Evolutionary conservation across 2,888 invertebrate genomes (phyloP).

Genomic region (Plagiodera versicolora): DNA sequence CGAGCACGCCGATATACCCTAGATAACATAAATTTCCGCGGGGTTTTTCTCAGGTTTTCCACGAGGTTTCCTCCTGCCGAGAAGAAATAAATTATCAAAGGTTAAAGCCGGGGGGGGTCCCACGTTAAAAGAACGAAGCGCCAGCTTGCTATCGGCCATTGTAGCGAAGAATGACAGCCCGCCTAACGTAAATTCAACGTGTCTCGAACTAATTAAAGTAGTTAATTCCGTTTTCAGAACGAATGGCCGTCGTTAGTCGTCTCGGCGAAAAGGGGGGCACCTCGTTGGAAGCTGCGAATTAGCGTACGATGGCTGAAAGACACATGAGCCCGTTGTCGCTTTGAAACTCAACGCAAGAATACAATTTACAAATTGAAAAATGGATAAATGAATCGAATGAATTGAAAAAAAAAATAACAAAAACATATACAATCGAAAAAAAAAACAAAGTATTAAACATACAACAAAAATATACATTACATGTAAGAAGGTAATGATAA

Average conservation of each 20-base stretch:
- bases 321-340: no score
- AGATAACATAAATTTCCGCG: not conserved
- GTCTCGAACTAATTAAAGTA: slow-evolving; percentile 57
- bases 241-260: slow-evolving; percentile 54
- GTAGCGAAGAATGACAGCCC: slow-evolving; percentile 48
- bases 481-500: no score
- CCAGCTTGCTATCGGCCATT: slow-evolving; percentile 47
- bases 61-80: slow-evolving; percentile 36
- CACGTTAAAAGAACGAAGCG: slow-evolving; percentile 6
- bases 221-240: slow-evolving; percentile 56
- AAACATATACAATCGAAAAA: no score
- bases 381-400: no score
- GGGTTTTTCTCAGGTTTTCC: slow-evolving; percentile 32
- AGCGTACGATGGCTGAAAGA: not conserved
- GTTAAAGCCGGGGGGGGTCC: slow-evolving; percentile 47
- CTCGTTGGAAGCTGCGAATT: slow-evolving; percentile 33
- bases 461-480: no score
- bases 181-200: slow-evolving; percentile 55
- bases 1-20: not conserved
- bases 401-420: no score
- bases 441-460: no score
- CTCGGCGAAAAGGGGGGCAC: slow-evolving; percentile 40
- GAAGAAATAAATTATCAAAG: slow-evolving; percentile 46
- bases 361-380: no score
- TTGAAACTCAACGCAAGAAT: no score